These are phyloP conservation scores for Pelvicachromis taeniatus DNA, from an alignment of 2,113 vertebrate species.

Conservation along the genomic window DNA sequence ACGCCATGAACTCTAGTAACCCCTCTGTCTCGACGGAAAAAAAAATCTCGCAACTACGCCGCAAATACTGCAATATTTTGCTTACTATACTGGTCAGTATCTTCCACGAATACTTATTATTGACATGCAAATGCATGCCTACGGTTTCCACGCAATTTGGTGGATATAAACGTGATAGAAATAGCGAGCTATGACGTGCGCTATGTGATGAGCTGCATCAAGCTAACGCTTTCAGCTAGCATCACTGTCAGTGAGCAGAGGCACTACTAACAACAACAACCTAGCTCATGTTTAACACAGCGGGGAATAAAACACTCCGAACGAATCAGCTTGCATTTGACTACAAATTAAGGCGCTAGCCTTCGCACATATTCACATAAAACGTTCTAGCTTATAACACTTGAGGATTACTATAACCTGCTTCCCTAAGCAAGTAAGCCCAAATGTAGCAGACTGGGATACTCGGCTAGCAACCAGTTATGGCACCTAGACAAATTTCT, in stretches of 20 bases:
- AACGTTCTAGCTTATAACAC: background rate
- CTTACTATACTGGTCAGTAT: background rate
- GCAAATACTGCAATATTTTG: constrained; percentile 5
- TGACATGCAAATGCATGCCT: background rate
- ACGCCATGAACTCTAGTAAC: constrained; percentile 72
- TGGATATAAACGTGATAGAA: background rate
- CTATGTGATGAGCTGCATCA: constrained; percentile 22
- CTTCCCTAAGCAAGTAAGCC: background rate
- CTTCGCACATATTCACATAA: background rate
- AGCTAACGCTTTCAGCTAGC: constrained; percentile 38
- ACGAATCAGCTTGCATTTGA: background rate
- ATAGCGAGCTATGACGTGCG: background rate
- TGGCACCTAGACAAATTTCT: background rate
- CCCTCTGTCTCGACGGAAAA: constrained; percentile 26
- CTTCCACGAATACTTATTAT: rapidly evolving
- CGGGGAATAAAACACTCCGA: rapidly evolving
- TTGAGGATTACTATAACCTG: background rate
- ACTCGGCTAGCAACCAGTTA: constrained; percentile 10
- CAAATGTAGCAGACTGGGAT: background rate
- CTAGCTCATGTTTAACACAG: background rate
- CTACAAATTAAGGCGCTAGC: background rate
- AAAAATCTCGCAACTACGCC: background rate
- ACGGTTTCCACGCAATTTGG: background rate
- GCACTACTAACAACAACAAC: background rate
- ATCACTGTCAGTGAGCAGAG: background rate